Evolutionary conservation across 2,113 vertebrate species (phyloP).

Genomic region (Gorilla gorilla): DNA sequence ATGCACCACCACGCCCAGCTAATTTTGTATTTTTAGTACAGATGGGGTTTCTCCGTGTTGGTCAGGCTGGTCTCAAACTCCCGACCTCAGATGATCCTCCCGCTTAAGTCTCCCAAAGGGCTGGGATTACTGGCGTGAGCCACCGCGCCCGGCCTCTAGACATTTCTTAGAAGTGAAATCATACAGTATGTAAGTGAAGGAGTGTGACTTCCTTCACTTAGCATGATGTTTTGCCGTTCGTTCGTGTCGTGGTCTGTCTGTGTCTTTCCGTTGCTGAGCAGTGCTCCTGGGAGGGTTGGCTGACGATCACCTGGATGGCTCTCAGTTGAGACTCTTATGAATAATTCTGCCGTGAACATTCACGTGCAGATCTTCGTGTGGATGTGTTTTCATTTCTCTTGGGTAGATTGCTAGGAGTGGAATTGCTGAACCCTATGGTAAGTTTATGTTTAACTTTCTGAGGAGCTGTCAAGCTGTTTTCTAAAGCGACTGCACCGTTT

Average conservation of each 20-base stretch:
- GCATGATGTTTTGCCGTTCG: not conserved
- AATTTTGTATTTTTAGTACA: too few relatives aligned
- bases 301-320: not conserved
- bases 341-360: not conserved
- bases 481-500: not conserved
- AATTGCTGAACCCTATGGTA: not conserved
- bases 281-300: not conserved
- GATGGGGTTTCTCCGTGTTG: too few relatives aligned
- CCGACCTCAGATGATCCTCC: too few relatives aligned
- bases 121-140: too few relatives aligned
- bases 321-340: not conserved
- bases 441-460: not conserved
- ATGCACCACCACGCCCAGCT: accelerated
- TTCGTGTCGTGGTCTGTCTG: not conserved
- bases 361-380: not conserved
- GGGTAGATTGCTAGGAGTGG: not conserved
- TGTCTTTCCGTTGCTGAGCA: not conserved
- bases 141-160: not conserved
- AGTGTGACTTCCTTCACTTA: not conserved
- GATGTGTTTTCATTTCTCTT: not conserved
- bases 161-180: not conserved
- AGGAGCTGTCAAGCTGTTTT: not conserved
- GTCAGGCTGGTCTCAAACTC: too few relatives aligned
- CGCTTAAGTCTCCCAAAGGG: too few relatives aligned
- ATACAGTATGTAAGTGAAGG: too few relatives aligned